phyloP scores from a whole-genome alignment of 2,113 vertebrate species.

The Alouatta palliata region DNA sequence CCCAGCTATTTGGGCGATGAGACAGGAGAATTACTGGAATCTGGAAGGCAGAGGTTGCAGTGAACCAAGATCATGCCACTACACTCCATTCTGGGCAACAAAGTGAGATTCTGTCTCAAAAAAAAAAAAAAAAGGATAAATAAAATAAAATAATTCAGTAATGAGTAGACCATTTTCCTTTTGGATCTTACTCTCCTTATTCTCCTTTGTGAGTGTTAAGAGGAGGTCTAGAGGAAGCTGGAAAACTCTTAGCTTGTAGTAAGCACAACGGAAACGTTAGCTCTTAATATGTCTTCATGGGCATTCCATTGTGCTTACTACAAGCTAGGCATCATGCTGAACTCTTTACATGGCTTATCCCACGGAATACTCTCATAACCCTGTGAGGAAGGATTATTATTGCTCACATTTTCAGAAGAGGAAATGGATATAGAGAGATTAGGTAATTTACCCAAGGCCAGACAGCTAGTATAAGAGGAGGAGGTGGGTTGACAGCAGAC shows the following conservation, averaged over 20 bases:
- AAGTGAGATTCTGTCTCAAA: too few species aligned
- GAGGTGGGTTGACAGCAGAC: background rate
- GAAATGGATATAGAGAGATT: background rate
- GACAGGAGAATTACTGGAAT: too few species aligned
- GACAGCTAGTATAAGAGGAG: background rate
- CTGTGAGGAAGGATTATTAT: background rate
- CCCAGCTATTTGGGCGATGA: too few species aligned
- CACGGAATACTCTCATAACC: background rate
- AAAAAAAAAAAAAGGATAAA: too few species aligned
- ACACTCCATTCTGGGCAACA: too few species aligned
- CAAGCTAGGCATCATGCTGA: background rate
- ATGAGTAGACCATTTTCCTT: background rate
- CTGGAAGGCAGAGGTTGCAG: too few species aligned
- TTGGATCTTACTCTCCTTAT: background rate
- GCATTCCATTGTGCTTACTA: background rate
- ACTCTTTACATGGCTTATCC: background rate
- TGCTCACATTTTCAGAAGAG: conserved; percentile 44
- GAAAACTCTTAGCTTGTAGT: background rate
- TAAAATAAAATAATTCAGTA: too few species aligned
- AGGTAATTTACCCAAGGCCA: background rate
- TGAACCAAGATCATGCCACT: too few species aligned
- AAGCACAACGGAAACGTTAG: too few species aligned
- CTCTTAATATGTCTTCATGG: background rate
- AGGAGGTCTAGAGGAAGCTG: background rate
- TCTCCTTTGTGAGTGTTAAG: too few species aligned